Conservation (phyloP, 1,140 invertebrate species). For the Trachymyrmex septentrionalis region DNA sequence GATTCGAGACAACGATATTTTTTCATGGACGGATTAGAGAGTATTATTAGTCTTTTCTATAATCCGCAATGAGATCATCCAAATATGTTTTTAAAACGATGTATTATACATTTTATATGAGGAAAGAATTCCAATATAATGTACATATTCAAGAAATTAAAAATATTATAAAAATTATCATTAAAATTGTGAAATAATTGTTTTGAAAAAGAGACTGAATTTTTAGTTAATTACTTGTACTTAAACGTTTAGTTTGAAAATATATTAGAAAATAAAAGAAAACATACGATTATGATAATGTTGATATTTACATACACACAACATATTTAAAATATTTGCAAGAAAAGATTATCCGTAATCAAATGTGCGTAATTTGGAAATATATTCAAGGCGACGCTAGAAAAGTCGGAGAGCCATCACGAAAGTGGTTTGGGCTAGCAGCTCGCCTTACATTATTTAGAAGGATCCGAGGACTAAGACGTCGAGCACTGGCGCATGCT, state of each 20-base stretch:
- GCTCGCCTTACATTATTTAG: conserved; percentile 85
- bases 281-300: not conserved
- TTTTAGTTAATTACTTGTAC: not conserved
- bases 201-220: not conserved
- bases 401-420: conserved; percentile 44
- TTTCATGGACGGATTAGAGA: conserved; percentile 53
- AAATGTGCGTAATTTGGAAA: conserved; percentile 28
- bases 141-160: not conserved
- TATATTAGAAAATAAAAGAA: not conserved
- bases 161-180: not conserved
- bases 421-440: conserved; percentile 60
- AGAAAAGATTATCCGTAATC: not conserved
- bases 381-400: conserved; percentile 42
- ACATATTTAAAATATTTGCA: not conserved
- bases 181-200: not conserved
- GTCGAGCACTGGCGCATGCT: conserved; percentile 84
- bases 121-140: not conserved
- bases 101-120: not conserved
- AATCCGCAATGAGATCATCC: conserved; percentile 8
- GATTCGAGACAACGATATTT: conserved; percentile 56
- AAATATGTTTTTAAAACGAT: not conserved
- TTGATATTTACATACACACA: not conserved
- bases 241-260: not conserved
- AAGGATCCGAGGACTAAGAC: conserved; percentile 80
- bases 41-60: conserved; percentile 32